These are phyloP conservation scores for Ciconia maguari DNA, from an alignment of 2,113 vertebrate genomes.

Conservation along the genomic window DNA sequence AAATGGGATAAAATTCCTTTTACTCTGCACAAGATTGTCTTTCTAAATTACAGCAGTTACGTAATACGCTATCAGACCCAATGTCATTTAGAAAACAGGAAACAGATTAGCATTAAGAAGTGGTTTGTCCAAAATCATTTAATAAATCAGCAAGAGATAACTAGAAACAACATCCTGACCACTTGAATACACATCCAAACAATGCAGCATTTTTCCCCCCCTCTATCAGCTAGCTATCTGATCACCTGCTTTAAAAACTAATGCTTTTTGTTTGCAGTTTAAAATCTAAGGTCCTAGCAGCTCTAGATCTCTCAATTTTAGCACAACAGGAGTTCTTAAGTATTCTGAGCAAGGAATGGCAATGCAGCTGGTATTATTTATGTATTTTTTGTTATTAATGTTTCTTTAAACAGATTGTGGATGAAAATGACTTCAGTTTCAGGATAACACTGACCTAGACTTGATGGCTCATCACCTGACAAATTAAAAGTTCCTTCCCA, in stretches of 20 bases:
- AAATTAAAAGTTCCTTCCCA: neutral
- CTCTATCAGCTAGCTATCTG: neutral
- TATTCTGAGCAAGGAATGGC: neutral
- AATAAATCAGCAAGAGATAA: neutral
- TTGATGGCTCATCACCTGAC: neutral
- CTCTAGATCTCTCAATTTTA: neutral
- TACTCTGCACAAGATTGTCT: neutral
- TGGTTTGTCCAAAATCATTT: conserved; percentile 11
- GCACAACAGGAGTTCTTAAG: neutral
- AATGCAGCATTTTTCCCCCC: neutral
- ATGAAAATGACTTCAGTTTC: neutral
- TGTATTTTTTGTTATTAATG: neutral
- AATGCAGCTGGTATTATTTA: neutral
- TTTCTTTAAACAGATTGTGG: neutral
- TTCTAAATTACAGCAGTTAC: neutral
- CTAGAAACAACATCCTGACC: neutral
- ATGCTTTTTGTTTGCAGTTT: neutral
- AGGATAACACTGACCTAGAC: neutral
- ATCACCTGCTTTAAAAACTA: neutral
- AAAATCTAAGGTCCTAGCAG: neutral
- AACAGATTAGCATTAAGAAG: neutral
- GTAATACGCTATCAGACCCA: neutral
- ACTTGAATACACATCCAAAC: neutral
- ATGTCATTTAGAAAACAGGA: neutral
- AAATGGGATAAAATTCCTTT: neutral